Evolutionary conservation across 2,888 invertebrate species (phyloP).

Genomic region (Ichneumon xanthorius): DNA sequence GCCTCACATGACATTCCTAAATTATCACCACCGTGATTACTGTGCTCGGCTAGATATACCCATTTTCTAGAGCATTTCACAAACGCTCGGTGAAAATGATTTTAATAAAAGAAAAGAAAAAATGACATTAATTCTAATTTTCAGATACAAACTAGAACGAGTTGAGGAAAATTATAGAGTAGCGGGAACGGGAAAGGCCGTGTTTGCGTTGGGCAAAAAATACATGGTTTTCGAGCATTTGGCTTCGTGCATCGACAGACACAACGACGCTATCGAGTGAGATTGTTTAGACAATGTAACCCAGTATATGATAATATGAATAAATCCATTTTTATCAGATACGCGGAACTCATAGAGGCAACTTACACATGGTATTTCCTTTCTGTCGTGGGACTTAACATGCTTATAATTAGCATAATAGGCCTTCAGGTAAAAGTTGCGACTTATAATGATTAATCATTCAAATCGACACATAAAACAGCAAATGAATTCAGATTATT

Average conservation of each 20-base stretch:
- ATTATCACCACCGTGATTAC: too few species aligned
- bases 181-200: too few species aligned
- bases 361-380: neutral
- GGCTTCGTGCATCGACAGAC: slow-evolving; percentile 35
- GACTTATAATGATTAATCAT: neutral
- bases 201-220: neutral
- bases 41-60: too few species aligned
- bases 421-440: neutral
- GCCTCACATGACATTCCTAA: too few species aligned
- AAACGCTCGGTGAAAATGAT: too few species aligned
- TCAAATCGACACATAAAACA: neutral
- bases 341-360: neutral
- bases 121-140: neutral
- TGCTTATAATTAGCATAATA: neutral
- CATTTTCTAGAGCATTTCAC: too few species aligned
- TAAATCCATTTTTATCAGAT: neutral
- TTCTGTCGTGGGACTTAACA: neutral
- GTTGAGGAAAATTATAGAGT: neutral
- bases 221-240: slow-evolving; percentile 16
- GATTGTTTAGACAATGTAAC: neutral
- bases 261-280: slow-evolving; percentile 48
- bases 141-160: slow-evolving; percentile 15
- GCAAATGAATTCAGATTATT: neutral
- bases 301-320: neutral
- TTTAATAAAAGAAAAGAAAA: too few species aligned